A percentile compares a stretch with the other conserved stretches of the same genome.
phyloP scores from a whole-genome alignment of 2,797 vertebrate genomes.

The Gymnothorax reevesii region DNA sequence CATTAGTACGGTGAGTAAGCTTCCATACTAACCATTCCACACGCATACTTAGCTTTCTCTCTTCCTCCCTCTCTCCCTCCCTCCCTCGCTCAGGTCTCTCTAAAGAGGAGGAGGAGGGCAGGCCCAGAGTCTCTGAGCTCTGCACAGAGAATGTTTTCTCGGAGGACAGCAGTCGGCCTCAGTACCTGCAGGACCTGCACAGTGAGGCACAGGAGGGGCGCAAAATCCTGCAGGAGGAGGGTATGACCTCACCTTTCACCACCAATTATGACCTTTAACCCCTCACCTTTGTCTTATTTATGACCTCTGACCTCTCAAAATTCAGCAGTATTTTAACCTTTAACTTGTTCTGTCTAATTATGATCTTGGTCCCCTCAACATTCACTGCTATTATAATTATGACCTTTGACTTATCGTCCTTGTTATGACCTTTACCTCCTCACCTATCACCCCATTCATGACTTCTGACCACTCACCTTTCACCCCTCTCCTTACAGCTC shows the following conservation, averaged over 20 bases:
- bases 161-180: constrained; percentile 76
- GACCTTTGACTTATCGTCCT: not conserved
- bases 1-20: no score
- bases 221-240: constrained; percentile 88
- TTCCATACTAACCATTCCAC: no score
- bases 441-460: no score
- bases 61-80: not conserved
- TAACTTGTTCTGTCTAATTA: constrained; percentile 50
- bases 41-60: no score
- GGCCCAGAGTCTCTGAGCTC: constrained; percentile 61
- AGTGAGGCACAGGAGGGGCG: constrained; percentile 87
- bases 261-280: not conserved
- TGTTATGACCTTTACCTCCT: not conserved
- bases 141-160: constrained; percentile 91
- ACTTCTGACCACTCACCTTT: no score
- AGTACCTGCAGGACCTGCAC: constrained; percentile 90
- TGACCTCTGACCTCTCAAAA: not conserved
- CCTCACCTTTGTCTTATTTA: not conserved
- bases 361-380: not conserved
- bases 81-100: constrained; percentile 61
- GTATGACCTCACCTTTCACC: constrained; percentile 60
- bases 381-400: not conserved
- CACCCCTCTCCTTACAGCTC: no score
- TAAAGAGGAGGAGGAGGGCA: constrained; percentile 70
- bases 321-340: constrained; percentile 47